A percentile compares a stretch with the other conserved stretches of the same genome.
These are phyloP conservation scores for Holocentrus rufus DNA, from an alignment of 2,797 vertebrate genomes.

Conservation along the genomic window DNA sequence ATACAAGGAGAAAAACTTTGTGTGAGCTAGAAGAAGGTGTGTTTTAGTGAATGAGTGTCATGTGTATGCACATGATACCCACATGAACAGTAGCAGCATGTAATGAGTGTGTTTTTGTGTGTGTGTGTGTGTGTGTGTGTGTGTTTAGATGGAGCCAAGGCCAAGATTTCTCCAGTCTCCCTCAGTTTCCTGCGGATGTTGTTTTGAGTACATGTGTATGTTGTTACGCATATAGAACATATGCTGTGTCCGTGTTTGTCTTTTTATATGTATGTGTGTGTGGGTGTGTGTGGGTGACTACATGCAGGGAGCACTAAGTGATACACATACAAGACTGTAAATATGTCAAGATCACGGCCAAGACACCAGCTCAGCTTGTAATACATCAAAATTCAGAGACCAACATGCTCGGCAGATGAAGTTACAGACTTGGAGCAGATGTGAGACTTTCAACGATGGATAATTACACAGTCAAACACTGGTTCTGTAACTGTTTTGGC, in stretches of 20 bases:
- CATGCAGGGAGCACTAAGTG: not conserved
- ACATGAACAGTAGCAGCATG: not conserved
- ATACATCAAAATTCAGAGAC: conserved; percentile 9
- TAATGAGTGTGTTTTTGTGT: too few relatives aligned
- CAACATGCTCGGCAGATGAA: conserved; percentile 33
- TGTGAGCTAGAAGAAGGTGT: conserved; percentile 37
- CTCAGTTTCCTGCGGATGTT: not conserved
- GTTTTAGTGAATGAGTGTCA: conserved; percentile 31
- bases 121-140: conserved; percentile 6
- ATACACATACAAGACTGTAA: not conserved
- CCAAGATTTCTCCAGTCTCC: conserved; percentile 30
- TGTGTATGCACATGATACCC: conserved; percentile 55
- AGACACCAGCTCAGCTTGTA: conserved; percentile 17
- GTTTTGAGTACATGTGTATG: not conserved
- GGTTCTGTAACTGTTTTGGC: conserved; percentile 43
- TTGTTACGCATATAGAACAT: not conserved
- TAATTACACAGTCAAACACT: conserved; percentile 52
- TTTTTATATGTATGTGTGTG: conserved; percentile 10
- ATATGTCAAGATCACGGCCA: conserved; percentile 7
- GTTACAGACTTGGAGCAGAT: conserved; percentile 45
- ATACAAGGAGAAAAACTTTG: conserved; percentile 66
- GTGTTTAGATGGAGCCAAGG: conserved; percentile 32
- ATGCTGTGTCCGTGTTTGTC: not conserved
- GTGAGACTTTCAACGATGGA: conserved; percentile 45
- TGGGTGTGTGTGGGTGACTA: not conserved